A percentile compares a stretch with the other conserved stretches of the same genome.
Evolutionary conservation across 1,140 invertebrate species (phyloP).

Genomic region (Stenopsyche tienmushanensis): DNA sequence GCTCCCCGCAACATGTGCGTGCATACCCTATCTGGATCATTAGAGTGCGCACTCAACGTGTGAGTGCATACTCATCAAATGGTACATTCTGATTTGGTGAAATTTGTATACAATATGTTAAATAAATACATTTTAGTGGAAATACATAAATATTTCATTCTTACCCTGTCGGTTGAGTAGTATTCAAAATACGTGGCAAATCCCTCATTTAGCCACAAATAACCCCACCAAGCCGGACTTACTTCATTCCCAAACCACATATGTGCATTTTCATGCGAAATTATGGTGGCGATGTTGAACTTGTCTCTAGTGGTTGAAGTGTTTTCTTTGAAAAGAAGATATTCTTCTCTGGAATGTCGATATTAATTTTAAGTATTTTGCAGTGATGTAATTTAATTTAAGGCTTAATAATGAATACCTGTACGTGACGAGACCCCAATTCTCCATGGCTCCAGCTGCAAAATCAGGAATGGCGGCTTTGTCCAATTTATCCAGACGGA

Average conservation of each 20-base stretch:
- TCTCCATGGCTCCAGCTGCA: constrained; percentile 79
- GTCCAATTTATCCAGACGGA: constrained; percentile 60
- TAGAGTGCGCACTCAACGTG: too few species aligned
- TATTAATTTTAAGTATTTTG: constrained; percentile 4
- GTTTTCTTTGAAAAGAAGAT: constrained; percentile 47
- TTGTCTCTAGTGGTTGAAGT: constrained; percentile 49
- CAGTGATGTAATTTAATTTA: background rate
- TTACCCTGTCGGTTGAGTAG: constrained; percentile 52
- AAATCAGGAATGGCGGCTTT: constrained; percentile 78
- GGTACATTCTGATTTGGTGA: too few species aligned
- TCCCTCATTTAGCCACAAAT: constrained; percentile 67
- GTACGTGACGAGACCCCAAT: constrained; percentile 81
- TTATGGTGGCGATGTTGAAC: constrained; percentile 56
- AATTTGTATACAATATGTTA: too few species aligned
- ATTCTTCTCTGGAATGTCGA: constrained; percentile 47
- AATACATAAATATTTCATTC: background rate
- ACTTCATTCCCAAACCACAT: constrained; percentile 75
- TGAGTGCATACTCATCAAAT: too few species aligned
- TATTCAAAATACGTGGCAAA: constrained; percentile 64
- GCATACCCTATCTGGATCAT: too few species aligned
- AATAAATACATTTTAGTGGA: too few species aligned
- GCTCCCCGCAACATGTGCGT: too few species aligned
- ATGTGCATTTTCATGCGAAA: constrained; percentile 66
- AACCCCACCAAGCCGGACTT: constrained; percentile 56
- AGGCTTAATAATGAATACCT: constrained; percentile 45